Percentiles rank a stretch among this genome's conserved stretches.
Conservation (phyloP, 2,797 vertebrate species). For the Myotis pilosus region DNA sequence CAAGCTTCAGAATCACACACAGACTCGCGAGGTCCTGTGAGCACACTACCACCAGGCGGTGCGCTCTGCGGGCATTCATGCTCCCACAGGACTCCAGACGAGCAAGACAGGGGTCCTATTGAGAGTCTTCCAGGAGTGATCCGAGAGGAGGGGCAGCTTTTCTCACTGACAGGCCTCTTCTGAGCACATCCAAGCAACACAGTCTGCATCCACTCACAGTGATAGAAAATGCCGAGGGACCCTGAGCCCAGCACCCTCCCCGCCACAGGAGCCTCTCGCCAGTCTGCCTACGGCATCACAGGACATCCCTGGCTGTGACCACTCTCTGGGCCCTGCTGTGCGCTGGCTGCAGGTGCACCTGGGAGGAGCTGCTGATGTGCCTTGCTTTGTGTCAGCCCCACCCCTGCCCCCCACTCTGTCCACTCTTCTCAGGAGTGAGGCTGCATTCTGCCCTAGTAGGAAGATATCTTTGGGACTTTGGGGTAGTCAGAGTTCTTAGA, state of each 20-base stretch:
- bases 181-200: conserved; percentile 79
- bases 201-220: conserved; percentile 74
- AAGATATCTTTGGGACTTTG: not conserved
- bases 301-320: not conserved
- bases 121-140: conserved; percentile 78
- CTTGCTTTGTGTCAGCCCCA: not conserved
- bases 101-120: conserved; percentile 83
- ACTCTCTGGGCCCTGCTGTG: not conserved
- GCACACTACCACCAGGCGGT: conserved; percentile 73
- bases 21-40: conserved; percentile 79
- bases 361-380: not conserved
- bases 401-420: fast-evolving
- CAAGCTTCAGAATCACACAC: conserved; percentile 82
- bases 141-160: conserved; percentile 75
- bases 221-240: conserved; percentile 74
- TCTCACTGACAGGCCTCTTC: conserved; percentile 79
- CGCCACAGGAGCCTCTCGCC: not conserved
- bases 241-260: not conserved
- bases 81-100: conserved; percentile 80
- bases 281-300: not conserved
- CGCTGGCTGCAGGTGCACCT: not conserved
- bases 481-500: not conserved
- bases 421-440: not conserved
- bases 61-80: conserved; percentile 81
- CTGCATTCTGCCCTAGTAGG: not conserved